Conservation (phyloP, 2,797 vertebrate genomes). For the Chelon auratus region DNA sequence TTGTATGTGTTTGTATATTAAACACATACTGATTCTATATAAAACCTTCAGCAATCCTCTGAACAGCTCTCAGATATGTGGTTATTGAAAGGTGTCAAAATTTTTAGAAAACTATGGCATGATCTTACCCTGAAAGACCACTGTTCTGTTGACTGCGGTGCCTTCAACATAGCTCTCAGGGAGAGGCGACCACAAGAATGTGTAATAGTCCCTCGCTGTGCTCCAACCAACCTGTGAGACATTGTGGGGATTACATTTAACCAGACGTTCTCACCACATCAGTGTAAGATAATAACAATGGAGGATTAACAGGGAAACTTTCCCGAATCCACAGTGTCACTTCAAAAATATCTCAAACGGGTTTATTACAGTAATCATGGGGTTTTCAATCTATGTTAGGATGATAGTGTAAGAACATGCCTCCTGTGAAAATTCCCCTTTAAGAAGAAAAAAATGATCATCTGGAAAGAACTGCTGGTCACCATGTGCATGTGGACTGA, state of each 20-base stretch:
- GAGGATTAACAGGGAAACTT: slow-evolving; percentile 55
- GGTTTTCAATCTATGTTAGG: slow-evolving; percentile 25
- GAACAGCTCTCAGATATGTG: slow-evolving; percentile 44
- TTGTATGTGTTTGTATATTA: slow-evolving; percentile 49
- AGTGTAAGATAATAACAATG: slow-evolving; percentile 65
- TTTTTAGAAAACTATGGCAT: slow-evolving; percentile 56
- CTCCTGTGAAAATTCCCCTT: slow-evolving; percentile 19
- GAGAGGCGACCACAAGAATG: slow-evolving; percentile 98
- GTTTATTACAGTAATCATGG: slow-evolving; percentile 44
- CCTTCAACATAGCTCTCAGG: slow-evolving; percentile 94
- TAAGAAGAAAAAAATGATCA: slow-evolving; percentile 11
- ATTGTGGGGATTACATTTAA: slow-evolving; percentile 63
- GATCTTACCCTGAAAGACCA: slow-evolving; percentile 95
- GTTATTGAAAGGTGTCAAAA: slow-evolving; percentile 75
- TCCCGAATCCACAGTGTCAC: slow-evolving; percentile 49
- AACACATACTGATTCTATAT: slow-evolving; percentile 42
- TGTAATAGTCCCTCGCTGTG: slow-evolving; percentile 98
- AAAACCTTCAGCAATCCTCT: slow-evolving; percentile 62
- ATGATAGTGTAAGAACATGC: slow-evolving; percentile 8
- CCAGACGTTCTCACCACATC: slow-evolving; percentile 66
- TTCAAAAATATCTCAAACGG: slow-evolving; percentile 58
- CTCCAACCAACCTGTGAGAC: slow-evolving; percentile 96
- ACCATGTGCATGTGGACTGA: slow-evolving; percentile 42
- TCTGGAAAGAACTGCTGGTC: slow-evolving; percentile 49
- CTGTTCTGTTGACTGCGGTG: slow-evolving; percentile 92